Evolutionary conservation across 2,888 invertebrate species (phyloP), one percentile per base, ranked within the genome.

Genomic region (Eudiplozoon nipponicum): DNA sequence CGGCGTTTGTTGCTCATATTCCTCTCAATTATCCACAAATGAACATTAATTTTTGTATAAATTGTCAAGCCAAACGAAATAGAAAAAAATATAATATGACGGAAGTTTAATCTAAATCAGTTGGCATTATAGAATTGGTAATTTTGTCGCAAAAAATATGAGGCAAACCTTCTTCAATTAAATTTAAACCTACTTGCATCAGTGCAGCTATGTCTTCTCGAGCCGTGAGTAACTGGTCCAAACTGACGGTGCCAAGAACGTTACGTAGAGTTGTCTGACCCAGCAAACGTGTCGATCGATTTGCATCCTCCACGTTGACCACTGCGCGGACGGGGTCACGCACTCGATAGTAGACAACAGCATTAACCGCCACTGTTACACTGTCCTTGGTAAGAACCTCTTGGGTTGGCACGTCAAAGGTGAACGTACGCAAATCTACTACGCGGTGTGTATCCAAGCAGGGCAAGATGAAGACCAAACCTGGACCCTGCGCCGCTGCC

Each of bases 211-310:
- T 40, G 5, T 40, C 22, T 26, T 43, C 41, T 18, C 43, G 18
- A 2, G 28, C 42, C 2, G 43, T 42, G 11, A 43, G 22, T 4
- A 43, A 20, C 21, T 43, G 39, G 23, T 43, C 43, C 13, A 43
- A 35, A 23, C 36, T 36, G 17, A 43, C 43, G 2, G 43, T 43
- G 19, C 54, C 53, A 15, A 53, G 49, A 3, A 54, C 53, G 43
- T 55, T 56, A 20, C 56, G 47, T 11, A 56, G 48, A 5, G 54
- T 54, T n/a, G 55, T 54, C 33, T 53, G 53, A 2, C 55, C 54
- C 22, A 55, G 48, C 2, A 55, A 50, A 3, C 51, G 47, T 1
- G 55, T 55, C 3, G 55, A 54, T 19, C 51, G 41, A 42, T 51
- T 50, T n/a, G 52, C 50, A 45, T 55, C 52, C 44, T 52, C 54